Base-by-base conservation (phyloP, 2,888 invertebrate species). In the Harpalus rubripes region DNA sequence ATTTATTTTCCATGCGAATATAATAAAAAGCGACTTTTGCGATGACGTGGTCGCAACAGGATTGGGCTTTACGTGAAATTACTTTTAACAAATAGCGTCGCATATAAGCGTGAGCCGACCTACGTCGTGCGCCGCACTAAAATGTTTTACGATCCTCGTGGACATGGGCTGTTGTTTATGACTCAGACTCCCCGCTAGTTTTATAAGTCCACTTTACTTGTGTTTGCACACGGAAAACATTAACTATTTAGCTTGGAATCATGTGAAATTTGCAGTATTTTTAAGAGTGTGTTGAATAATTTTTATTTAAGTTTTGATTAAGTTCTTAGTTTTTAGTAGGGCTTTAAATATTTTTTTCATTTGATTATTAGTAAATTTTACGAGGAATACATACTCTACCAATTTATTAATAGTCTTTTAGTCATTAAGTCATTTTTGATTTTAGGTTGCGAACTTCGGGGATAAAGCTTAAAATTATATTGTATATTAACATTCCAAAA, bases 131-230 rank as follows among this genome's bases (percentile, higher is more conserved):
- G 65, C 78, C 39, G 76, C 76, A 83, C 74, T 83, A 83, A 83
- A 83, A 83, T 83, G 76, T 83, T 83, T 82, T 83, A 83, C 61
- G 83, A 83, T 39, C 32, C 56, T n/a, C 15, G 72, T 72, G 82
- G 56, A 74, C 74, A 74, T 74, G 68, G 56, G 32, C 82, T 59
- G 74, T 74, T 83, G 83, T 83, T 83, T 83, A 83, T 72, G 82
- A 82, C 82, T 82, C 82, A 58, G 82, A 82, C 82, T 82, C 82
- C 16, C 68, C 82, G 72, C 61, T 83, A 83, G 83, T 83, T 83
- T 83, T 76, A 76, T 61, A 83, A 72, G 76, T 74, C 74, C 83
- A 83, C 74, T 82, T 74, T 74, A 82, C 15, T 52, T 56, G 18
- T 72, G 72, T 44, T 26, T 39, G 72, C 72, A 72, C 16, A n/a